phyloP scores from a whole-genome alignment of 1,140 invertebrate species.

The Drosophila subobscura region DNA sequence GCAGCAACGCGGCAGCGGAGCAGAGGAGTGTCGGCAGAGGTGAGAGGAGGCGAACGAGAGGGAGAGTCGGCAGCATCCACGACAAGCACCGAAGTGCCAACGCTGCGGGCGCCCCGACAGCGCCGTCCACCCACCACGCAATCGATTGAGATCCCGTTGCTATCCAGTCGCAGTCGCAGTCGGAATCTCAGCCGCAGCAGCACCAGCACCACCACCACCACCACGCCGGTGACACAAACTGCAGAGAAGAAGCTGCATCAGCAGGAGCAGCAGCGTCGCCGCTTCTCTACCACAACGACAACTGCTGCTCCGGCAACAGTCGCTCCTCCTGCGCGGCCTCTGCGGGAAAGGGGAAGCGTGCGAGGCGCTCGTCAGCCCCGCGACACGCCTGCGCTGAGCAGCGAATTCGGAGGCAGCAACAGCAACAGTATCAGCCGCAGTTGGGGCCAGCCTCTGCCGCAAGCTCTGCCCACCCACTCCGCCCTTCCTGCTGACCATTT shows the following conservation, averaged over 20 bases:
- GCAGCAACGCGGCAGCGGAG: constrained; percentile 41
- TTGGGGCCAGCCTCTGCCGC: constrained; percentile 33
- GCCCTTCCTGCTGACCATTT: constrained; percentile 1
- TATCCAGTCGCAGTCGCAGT: constrained; percentile 30
- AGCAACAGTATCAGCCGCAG: constrained; percentile 20
- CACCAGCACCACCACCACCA: constrained; percentile 18
- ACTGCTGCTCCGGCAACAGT: constrained; percentile 18
- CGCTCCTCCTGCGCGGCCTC: not conserved
- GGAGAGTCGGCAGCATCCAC: constrained; percentile 35
- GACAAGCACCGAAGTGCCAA: constrained; percentile 66
- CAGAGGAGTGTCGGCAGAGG: constrained; percentile 17
- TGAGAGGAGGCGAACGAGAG: not conserved
- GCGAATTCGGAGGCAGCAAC: constrained; percentile 1
- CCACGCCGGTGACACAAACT: constrained; percentile 26
- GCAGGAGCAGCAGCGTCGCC: constrained; percentile 38
- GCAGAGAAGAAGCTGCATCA: constrained; percentile 20
- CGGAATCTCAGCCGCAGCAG: constrained; percentile 31
- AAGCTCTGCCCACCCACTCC: constrained; percentile 12
- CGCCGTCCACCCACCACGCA: constrained; percentile 66
- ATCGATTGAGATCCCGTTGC: constrained; percentile 42
- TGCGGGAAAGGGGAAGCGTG: constrained; percentile 45
- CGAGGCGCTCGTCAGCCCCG: constrained; percentile 55
- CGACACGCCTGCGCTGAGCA: constrained; percentile 45
- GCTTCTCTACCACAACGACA: constrained; percentile 32
- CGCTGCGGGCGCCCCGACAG: constrained; percentile 68